These are phyloP conservation scores for Cinclus mexicanus DNA, from an alignment of 2,113 vertebrate species.

Conservation along the genomic window DNA sequence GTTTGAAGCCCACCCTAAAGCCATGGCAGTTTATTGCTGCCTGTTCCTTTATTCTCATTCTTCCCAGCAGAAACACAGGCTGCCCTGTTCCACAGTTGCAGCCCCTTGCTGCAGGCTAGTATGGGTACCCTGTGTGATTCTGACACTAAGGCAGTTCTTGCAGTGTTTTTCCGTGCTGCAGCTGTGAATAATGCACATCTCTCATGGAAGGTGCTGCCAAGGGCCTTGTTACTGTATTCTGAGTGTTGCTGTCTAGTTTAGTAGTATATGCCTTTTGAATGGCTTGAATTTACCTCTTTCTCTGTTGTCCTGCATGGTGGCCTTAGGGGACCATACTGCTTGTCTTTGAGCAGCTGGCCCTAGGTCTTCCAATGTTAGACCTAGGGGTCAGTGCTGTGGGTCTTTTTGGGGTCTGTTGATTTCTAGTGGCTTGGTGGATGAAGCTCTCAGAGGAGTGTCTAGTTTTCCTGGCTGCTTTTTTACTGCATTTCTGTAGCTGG, in stretches of 20 bases:
- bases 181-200: neutral
- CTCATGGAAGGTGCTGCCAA: neutral
- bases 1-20: neutral
- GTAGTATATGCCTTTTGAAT: neutral
- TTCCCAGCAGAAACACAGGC: neutral
- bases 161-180: neutral
- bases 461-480: neutral
- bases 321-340: neutral
- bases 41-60: neutral
- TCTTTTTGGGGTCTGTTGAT: neutral
- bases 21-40: neutral
- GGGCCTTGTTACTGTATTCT: neutral
- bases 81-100: neutral
- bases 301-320: accelerated
- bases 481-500: neutral
- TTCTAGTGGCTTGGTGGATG: neutral
- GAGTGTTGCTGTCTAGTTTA: neutral
- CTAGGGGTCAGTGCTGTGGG: neutral
- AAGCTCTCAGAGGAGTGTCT: neutral
- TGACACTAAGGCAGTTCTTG: neutral
- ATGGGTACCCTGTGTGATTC: accelerated
- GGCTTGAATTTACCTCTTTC: neutral
- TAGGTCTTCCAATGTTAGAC: neutral
- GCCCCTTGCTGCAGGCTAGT: accelerated
- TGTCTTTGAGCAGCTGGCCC: neutral